Evolutionary conservation across 2,888 invertebrate genomes (phyloP).

Genomic region (Nomada ferruginata): DNA sequence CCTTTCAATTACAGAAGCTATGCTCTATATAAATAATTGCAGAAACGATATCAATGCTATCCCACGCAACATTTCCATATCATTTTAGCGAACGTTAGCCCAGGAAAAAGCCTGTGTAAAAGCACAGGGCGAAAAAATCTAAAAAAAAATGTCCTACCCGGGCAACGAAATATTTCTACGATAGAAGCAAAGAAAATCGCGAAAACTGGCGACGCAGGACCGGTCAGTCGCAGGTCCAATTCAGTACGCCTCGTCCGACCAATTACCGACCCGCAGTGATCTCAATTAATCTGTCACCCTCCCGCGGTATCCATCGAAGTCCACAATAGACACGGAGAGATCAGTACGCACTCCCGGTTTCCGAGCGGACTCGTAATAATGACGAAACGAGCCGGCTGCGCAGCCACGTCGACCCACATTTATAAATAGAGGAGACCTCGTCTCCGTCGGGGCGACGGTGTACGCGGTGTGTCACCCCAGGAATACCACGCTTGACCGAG

Average conservation of each 20-base stretch:
- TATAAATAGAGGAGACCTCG: constrained; percentile 76
- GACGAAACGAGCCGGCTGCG: constrained; percentile 67
- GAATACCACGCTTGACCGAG: constrained; percentile 71
- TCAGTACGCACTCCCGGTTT: constrained; percentile 21
- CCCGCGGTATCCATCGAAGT: constrained; percentile 22
- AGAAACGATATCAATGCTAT: too few species aligned
- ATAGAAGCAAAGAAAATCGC: too few species aligned
- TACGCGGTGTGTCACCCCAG: constrained; percentile 71
- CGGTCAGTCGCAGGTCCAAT: constrained; percentile 22
- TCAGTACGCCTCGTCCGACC: constrained; percentile 18
- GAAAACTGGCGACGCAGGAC: background rate
- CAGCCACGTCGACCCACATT: constrained; percentile 77
- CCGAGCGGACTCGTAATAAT: constrained; percentile 67
- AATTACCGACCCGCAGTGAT: constrained; percentile 46
- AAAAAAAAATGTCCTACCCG: too few species aligned
- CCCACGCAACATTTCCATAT: too few species aligned
- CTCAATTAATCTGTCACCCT: constrained; percentile 44
- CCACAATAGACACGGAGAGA: background rate
- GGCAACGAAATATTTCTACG: too few species aligned
- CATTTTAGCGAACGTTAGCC: too few species aligned
- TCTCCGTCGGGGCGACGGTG: constrained; percentile 69
- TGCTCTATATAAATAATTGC: too few species aligned
- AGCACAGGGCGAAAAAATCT: too few species aligned
- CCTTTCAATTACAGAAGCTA: too few species aligned
- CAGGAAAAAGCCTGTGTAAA: too few species aligned